Percentiles rank a stretch among this genome's conserved stretches.
phyloP scores from a whole-genome alignment of 2,888 invertebrate species.

The Hecatera dysodea region DNA sequence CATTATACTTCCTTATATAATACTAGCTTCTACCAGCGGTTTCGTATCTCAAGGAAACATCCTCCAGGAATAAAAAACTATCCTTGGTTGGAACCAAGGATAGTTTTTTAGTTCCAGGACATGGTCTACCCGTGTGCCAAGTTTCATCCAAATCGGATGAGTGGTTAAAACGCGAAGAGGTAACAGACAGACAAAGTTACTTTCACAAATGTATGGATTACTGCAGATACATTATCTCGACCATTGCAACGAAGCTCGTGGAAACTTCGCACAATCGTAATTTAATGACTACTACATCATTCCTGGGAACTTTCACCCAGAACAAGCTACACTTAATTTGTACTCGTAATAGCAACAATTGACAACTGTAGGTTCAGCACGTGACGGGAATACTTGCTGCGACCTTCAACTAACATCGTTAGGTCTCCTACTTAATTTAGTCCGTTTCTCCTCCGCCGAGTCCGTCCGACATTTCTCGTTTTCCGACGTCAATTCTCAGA shows the following conservation, averaged over 20 bases:
- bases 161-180: too few relatives aligned
- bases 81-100: too few relatives aligned
- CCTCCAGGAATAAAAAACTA: too few relatives aligned
- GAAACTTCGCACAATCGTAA: slow-evolving; percentile 9
- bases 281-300: slow-evolving; percentile 23
- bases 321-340: slow-evolving; percentile 57
- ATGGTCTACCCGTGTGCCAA: too few relatives aligned
- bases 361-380: slow-evolving; percentile 58
- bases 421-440: slow-evolving; percentile 57
- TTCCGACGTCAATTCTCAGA: slow-evolving; percentile 70
- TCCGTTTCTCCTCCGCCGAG: slow-evolving; percentile 34
- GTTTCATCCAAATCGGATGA: too few relatives aligned
- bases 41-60: too few relatives aligned
- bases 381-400: slow-evolving; percentile 54
- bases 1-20: background rate
- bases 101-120: too few relatives aligned
- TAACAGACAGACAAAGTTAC: too few relatives aligned
- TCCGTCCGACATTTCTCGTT: slow-evolving; percentile 64
- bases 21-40: too few relatives aligned
- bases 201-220: background rate
- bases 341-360: slow-evolving; percentile 60
- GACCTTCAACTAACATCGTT: slow-evolving; percentile 45
- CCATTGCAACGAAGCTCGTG: background rate
- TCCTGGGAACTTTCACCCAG: slow-evolving; percentile 32
- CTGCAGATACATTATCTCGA: background rate